Evolutionary conservation across 2,113 vertebrate genomes (phyloP).

Genomic region (Hypomesus transpacificus): DNA sequence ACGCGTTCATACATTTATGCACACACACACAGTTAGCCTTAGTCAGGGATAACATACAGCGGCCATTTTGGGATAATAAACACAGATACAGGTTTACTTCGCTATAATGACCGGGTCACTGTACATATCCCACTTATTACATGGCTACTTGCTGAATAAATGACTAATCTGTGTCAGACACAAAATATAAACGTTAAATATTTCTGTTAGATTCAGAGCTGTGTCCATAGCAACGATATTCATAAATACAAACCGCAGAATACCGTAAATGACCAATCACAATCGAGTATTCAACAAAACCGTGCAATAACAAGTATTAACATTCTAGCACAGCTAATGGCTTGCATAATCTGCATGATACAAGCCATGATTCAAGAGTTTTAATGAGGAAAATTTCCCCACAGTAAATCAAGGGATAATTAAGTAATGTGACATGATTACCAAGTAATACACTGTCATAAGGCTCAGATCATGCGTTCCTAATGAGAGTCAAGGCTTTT

Average conservation of each 20-base stretch:
- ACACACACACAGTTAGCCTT: background rate
- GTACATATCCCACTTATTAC: too few species aligned
- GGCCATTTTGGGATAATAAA: too few species aligned
- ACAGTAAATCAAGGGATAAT: conserved; percentile 45
- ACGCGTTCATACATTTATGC: background rate
- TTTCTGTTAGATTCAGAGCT: too few species aligned
- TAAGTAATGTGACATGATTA: conserved; percentile 48
- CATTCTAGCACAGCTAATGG: conserved; percentile 32
- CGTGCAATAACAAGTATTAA: conserved; percentile 15
- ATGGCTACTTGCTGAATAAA: background rate
- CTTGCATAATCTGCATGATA: conserved; percentile 39
- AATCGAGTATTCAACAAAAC: too few species aligned
- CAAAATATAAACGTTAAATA: too few species aligned
- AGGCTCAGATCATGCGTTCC: background rate
- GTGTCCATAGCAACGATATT: too few species aligned
- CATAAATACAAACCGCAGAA: too few species aligned
- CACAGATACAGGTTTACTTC: too few species aligned
- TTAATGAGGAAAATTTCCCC: conserved; percentile 42
- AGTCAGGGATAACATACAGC: too few species aligned
- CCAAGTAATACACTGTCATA: conserved; percentile 33
- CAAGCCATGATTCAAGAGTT: conserved; percentile 19
- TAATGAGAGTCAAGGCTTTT: background rate
- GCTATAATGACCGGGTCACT: too few species aligned
- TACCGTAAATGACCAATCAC: too few species aligned
- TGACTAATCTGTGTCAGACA: too few species aligned